phyloP scores from a whole-genome alignment of 92 coral and sea anemone genomes.

The Pocillopora grandis region DNA sequence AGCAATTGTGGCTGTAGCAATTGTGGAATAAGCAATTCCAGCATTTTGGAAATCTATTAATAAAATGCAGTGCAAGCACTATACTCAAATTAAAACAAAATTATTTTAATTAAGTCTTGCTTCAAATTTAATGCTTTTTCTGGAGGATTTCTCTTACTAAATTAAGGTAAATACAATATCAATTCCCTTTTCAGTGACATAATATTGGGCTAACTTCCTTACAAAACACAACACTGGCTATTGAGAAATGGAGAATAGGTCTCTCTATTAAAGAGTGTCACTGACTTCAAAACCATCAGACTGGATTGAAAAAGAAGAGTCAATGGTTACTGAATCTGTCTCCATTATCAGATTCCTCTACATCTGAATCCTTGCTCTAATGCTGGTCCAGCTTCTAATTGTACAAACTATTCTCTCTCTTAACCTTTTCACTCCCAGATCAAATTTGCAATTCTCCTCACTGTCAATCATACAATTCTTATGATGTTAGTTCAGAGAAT shows the following conservation, averaged over 20 bases:
- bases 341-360: conserved; percentile 26
- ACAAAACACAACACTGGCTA: conserved; percentile 1
- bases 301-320: conserved; percentile 13
- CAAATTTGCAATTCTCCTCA: no score
- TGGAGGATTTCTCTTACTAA: no score
- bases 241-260: background rate
- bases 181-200: background rate
- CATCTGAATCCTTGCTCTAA: conserved; percentile 7
- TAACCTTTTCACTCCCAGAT: no score
- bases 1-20: background rate
- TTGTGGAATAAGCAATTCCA: no score
- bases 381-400: conserved; percentile 1
- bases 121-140: no score
- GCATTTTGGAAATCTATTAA: no score
- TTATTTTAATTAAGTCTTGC: no score
- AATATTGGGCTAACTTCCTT: background rate
- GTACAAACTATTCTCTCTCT: conserved; percentile 24
- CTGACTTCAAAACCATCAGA: conserved; percentile 13
- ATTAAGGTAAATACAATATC: background rate
- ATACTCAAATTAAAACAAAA: no score
- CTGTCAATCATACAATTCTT: no score
- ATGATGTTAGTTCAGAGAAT: no score
- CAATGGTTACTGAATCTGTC: conserved; percentile 27
- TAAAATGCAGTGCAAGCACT: no score
- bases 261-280: background rate